Conservation (phyloP, 37 sponge, comb jelly and placozoan genomes). For the Amphimedon queenslandica region DNA sequence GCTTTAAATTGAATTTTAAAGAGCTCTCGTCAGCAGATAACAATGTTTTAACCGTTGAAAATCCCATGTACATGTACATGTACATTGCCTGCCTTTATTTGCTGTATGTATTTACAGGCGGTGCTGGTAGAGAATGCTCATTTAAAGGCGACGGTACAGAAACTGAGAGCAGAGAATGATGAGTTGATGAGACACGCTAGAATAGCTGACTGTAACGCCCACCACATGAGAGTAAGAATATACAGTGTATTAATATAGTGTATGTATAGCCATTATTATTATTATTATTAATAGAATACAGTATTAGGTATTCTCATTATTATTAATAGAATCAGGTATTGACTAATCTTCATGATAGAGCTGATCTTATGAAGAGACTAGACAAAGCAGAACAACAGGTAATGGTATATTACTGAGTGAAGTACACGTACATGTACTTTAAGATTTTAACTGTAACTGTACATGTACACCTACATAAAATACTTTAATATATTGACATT, state of each 20-base stretch:
- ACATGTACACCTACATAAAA: conserved; percentile 4
- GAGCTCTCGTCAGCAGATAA: no score
- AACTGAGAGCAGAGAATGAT: conserved; percentile 57
- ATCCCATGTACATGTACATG: conserved; percentile 4
- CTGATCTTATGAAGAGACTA: conserved; percentile 69
- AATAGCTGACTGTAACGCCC: conserved; percentile 61
- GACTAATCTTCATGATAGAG: conserved; percentile 67
- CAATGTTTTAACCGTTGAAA: no score
- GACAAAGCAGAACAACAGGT: conserved; percentile 72
- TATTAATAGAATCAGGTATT: conserved; percentile 58
- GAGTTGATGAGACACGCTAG: conserved; percentile 46
- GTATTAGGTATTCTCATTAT: no score
- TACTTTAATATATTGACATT: conserved; percentile 1
- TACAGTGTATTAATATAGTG: not conserved
- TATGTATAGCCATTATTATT: no score
- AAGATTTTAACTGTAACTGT: not conserved
- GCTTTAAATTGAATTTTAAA: not conserved
- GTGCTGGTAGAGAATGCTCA: conserved; percentile 73
- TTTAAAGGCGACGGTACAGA: conserved; percentile 64
- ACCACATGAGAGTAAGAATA: conserved; percentile 70
- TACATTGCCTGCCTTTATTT: no score
- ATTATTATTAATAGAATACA: no score
- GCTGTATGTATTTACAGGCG: conserved; percentile 23
- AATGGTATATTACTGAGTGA: no score
- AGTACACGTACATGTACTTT: no score